Base-by-base conservation (phyloP, 2,797 vertebrate species). In the Thunnus albacares region DNA sequence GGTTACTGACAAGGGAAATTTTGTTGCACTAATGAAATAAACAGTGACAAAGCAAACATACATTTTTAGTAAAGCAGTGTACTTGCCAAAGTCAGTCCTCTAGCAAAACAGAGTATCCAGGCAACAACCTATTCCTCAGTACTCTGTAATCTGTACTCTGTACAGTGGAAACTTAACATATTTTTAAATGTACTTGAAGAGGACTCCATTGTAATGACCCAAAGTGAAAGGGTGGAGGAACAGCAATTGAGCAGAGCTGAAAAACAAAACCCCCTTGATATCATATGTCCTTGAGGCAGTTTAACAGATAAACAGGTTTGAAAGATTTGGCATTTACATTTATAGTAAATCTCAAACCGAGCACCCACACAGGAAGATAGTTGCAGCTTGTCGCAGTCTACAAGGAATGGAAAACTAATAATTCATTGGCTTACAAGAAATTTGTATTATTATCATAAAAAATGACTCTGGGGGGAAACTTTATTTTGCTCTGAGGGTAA, bases 1-100 rank as follows among this genome's bases (percentile, higher is more conserved):
- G 5, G 67, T 93, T 86, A 91, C 2, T 67, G 24, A 79, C 51
- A 72, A 9, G 52, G 63, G 49, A 75, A 71, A 65, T 28, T 12
- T 52, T 26, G 18, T 38, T 68, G n/a, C 35, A 75, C 35, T 1
- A 12, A 51, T 67, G 9, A 75, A 87, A 78, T 52, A 69, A 56
- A 82, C 68, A 24, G 38, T 67, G 49, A 76, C 17, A 79, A 77
- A 78, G 59, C 26, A 87, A 87, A 82, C 28, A 52, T 8, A 66
- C 14, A n/a, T 60, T 79, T 79, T 79, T 52, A 47, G 10, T 61
- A 63, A 76, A 71, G 56, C 53, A 69, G 53, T 3, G 10, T 24
- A 20, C 66, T 75, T 0, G 15, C 35, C 47, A 75, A 79, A 41
- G n/a, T 47, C 22, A 69, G n/a, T 60, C 24, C 11, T 70, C 6